Evolutionary conservation across 1,140 invertebrate species (phyloP), one percentile per base, ranked within the genome.

Genomic region (Babylonia areolata): DNA sequence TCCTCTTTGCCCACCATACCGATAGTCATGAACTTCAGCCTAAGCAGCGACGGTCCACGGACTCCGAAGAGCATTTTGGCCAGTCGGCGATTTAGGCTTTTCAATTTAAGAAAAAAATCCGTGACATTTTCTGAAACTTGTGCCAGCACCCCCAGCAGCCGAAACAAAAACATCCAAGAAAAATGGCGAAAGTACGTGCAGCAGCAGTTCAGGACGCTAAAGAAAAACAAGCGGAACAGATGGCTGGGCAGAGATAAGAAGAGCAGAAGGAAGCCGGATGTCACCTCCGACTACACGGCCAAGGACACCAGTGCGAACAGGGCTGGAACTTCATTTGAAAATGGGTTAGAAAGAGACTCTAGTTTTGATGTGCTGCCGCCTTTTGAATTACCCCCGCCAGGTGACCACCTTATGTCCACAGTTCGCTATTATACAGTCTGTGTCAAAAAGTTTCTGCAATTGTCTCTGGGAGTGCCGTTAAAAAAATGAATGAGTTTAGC

Each of bases 121-220:
- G 58, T 64, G 28, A 28, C 58, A 23, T 64, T 64, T 64, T 28
- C 58, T 23, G 58, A 64, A 12, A 11, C 20, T n/a, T 5, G 20
- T 64, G 20, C 20, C 58, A 64, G 58, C 58, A 28, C 58, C 28
- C 5, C 58, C 28, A 23, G 58, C 58, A 23, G 12, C 28, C 17
- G 23, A 23, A 33, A 31, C 71, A 33, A 33, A 31, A 33, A 73
- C 9, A 73, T 73, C 3, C 31, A 73, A 35, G 71, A 73, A 12
- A 73, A 73, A 37, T 73, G 71, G 71, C 71, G 71, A 33, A 73
- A 73, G 71, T 73, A 73, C 71, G 71, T 73, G 71, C 31, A 33
- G 33, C 71, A 73, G 33, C 71, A 73, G 35, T 73, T 73, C 71
- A 73, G 28, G 28, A 73, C 71, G 9, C 35, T 73, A 31, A 33